Percentiles rank a stretch among this genome's conserved stretches.
Evolutionary conservation across 2,113 vertebrate species (phyloP).

Genomic region (Melanostigma gelatinosum): DNA sequence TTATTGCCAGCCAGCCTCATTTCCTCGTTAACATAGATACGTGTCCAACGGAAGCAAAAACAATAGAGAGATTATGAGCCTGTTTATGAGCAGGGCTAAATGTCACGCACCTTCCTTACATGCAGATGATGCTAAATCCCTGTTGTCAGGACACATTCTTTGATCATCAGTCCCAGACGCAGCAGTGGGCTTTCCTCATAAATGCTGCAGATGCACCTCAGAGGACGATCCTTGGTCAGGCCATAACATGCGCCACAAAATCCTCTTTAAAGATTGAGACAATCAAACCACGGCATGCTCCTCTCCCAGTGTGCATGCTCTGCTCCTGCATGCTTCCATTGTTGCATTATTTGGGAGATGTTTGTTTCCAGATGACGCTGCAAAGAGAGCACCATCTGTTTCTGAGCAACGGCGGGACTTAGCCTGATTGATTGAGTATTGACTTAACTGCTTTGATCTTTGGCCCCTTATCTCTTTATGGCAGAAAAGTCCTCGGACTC

Average conservation of each 20-base stretch:
- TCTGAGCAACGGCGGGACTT: slow-evolving; percentile 63
- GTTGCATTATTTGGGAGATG: slow-evolving; percentile 25
- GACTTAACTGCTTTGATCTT: slow-evolving; percentile 67
- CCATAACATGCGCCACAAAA: slow-evolving; percentile 31
- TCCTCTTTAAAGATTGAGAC: slow-evolving; percentile 55
- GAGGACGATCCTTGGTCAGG: slow-evolving; percentile 14
- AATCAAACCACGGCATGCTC: not conserved
- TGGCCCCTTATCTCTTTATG: slow-evolving; percentile 58
- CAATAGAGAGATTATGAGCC: not conserved
- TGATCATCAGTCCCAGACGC: not conserved
- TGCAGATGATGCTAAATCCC: not conserved
- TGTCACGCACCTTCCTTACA: not conserved
- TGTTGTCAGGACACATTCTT: not conserved
- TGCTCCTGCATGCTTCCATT: not conserved
- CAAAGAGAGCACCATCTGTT: slow-evolving; percentile 67
- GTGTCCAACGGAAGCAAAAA: not conserved
- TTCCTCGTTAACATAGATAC: not conserved
- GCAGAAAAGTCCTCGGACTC: slow-evolving; percentile 48
- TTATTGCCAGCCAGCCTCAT: not conserved
- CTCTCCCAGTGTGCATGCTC: not conserved
- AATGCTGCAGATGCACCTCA: slow-evolving; percentile 25
- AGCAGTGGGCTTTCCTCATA: not conserved
- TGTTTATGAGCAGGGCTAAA: slow-evolving; percentile 6
- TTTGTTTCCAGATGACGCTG: slow-evolving; percentile 40
- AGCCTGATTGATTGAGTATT: slow-evolving; percentile 69